Base-by-base conservation (phyloP, 2,888 invertebrate species). In the Resseliella maxima region DNA sequence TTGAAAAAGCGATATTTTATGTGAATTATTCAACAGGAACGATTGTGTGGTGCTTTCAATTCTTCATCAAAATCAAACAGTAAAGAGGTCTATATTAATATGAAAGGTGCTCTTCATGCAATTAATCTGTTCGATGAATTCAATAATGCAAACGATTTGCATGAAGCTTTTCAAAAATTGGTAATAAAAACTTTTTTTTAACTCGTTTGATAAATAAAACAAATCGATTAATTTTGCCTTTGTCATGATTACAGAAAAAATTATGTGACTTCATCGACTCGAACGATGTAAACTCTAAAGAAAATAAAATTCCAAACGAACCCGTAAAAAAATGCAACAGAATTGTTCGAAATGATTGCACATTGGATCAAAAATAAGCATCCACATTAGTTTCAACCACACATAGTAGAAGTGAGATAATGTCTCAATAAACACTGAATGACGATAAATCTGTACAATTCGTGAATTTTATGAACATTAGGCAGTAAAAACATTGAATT, bases 371-470 rank as follows among this genome's bases (percentile, higher is more conserved):
- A 18, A 12, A 41, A 8, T 18, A 18, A 2, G 50, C 59, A 59
- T 27, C 46, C 8, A 24, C 59, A 1, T 5, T 3, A 59, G 50
- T 8, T 18, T 3, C n/a, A n/a, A 18, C 59, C 12, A 27, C 59
- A n/a, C n/a, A 41, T 21, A 12, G 50, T 3, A 50, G 15, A 31
- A 35, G 5, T 31, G 15, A 72, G 15, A 0, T 72, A 72, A 72
- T 18, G 72, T 72, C 72, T 72, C 72, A 72, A 72, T 72, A 72
- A 72, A 72, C n/a, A 15, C 72, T 1, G n/a, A n/a, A 27, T 24
- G 24, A 15, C 59, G 3, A 5, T 5, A 72, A 72, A 72, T 72
- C 15, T 21, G 1, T 15, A 8, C 72, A 72, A 72, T 72, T 72
- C 21, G 0, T 12, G 15, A 72, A 72, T 2, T 31, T 72, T 18